phyloP scores from a whole-genome alignment of 2,113 vertebrate genomes.

The Leucosticte australis region DNA sequence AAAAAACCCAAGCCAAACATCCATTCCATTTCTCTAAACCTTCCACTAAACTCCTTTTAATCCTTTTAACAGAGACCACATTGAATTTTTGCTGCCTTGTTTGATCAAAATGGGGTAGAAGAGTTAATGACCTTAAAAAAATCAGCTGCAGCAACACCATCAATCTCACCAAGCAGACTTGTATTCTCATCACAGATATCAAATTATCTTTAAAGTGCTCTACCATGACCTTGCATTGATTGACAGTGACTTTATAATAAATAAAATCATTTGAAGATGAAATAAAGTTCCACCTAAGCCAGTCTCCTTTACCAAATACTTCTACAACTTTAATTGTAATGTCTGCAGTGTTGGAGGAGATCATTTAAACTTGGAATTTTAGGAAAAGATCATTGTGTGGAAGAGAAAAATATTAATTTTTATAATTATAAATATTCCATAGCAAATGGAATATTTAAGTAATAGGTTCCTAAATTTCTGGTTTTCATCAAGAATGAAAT shows the following conservation, averaged over 20 bases:
- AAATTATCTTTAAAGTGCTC: not conserved
- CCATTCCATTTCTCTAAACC: not conserved
- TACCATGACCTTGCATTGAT: not conserved
- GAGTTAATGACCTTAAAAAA: not conserved
- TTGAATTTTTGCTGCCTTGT: not conserved
- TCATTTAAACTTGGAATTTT: not conserved
- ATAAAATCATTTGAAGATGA: not conserved
- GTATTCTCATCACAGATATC: not conserved
- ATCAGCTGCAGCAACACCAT: not conserved
- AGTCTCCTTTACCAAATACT: not conserved
- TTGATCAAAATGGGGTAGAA: not conserved
- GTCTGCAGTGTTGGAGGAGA: not conserved
- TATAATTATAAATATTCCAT: no score
- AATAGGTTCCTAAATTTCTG: not conserved
- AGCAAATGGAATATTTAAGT: not conserved
- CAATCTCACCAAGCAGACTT: not conserved
- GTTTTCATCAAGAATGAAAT: not conserved
- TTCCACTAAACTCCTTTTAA: not conserved
- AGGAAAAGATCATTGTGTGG: not conserved
- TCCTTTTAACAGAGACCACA: not conserved
- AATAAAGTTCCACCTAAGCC: not conserved
- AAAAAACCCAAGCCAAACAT: not conserved
- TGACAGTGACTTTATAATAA: not conserved
- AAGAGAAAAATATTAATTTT: not conserved
- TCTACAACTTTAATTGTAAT: not conserved